These are phyloP conservation scores for Aphyosemion australe DNA, from an alignment of 2,113 vertebrate genomes.

Conservation along the genomic window DNA sequence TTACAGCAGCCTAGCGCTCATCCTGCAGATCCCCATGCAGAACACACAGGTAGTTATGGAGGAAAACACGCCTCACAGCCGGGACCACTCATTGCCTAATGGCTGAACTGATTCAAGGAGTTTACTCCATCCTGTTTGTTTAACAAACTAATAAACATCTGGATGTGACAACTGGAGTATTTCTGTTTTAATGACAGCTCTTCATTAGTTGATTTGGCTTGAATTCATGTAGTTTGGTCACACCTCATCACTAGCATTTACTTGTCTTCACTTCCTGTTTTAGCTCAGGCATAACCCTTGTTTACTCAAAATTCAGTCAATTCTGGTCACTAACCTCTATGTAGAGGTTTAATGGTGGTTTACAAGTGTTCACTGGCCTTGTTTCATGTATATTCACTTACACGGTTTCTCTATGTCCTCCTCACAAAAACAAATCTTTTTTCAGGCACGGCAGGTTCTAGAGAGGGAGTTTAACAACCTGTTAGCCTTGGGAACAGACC, in stretches of 20 bases:
- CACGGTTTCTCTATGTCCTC: not conserved
- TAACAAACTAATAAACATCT: not conserved
- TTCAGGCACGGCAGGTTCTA: slow-evolving; percentile 93
- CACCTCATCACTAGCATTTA: slow-evolving; percentile 17
- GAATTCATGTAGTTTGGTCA: not conserved
- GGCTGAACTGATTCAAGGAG: not conserved
- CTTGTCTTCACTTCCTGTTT: not conserved
- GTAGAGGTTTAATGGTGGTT: slow-evolving; percentile 6
- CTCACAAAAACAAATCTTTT: slow-evolving; percentile 26
- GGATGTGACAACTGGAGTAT: no score
- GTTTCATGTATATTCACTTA: not conserved
- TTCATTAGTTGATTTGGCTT: not conserved
- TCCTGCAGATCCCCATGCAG: slow-evolving; percentile 96
- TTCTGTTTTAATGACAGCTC: no score
- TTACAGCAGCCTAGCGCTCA: slow-evolving; percentile 92
- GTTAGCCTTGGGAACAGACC: slow-evolving; percentile 91
- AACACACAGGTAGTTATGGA: slow-evolving; percentile 88
- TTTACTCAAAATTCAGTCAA: slow-evolving; percentile 13
- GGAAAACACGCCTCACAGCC: not conserved
- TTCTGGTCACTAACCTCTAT: slow-evolving; percentile 6
- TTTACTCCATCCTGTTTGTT: not conserved
- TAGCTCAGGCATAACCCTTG: not conserved
- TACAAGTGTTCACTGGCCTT: slow-evolving; percentile 1
- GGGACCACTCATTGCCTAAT: not conserved
- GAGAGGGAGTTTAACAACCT: slow-evolving; percentile 97